phyloP scores from a whole-genome alignment of 2,888 invertebrate species.

The Labia minor region DNA sequence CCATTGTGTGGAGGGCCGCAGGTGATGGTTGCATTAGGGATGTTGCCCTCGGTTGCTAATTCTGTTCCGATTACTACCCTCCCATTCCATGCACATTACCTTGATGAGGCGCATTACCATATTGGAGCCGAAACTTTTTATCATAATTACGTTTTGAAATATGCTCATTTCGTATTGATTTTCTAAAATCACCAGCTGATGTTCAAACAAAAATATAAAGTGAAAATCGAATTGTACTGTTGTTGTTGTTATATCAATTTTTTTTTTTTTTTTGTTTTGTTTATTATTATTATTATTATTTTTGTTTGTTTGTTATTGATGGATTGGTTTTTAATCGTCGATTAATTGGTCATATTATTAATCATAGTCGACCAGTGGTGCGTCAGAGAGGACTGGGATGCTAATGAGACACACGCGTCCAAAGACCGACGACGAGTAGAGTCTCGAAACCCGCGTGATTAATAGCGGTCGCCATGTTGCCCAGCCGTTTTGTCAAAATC shows the following conservation, averaged over 20 bases:
- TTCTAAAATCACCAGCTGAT: not conserved
- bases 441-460: not conserved
- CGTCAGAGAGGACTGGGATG: not conserved
- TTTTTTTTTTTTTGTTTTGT: too few relatives aligned
- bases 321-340: not conserved
- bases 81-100: not conserved
- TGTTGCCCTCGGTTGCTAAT: slow-evolving; percentile 1
- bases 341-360: not conserved
- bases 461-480: slow-evolving; percentile 13
- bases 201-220: not conserved
- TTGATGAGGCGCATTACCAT: slow-evolving; percentile 8
- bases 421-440: not conserved
- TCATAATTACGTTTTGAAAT: slow-evolving; percentile 13
- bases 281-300: too few relatives aligned
- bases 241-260: too few relatives aligned
- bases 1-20: not conserved
- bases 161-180: slow-evolving; percentile 7
- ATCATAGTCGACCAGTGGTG: not conserved
- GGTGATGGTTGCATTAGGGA: slow-evolving; percentile 13
- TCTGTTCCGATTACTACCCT: not conserved
- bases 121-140: not conserved
- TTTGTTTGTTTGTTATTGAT: not conserved
- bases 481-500: slow-evolving; percentile 13
- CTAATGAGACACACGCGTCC: slow-evolving; percentile 13
- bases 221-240: not conserved